These are phyloP conservation scores for Porites evermanni DNA, from an alignment of 92 coral and sea anemone species.

Conservation along the genomic window DNA sequence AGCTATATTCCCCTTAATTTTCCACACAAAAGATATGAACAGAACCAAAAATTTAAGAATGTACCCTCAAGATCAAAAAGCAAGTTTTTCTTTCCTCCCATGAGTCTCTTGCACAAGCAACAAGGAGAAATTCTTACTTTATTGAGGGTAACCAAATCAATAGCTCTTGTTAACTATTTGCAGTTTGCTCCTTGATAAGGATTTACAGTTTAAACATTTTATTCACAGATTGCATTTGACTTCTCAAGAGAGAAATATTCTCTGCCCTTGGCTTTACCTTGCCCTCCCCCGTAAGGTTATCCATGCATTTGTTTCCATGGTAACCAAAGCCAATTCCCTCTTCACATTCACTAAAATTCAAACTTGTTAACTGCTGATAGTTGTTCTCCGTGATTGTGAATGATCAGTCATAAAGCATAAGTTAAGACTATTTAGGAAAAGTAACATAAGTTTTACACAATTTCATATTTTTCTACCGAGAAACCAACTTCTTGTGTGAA, in stretches of 20 bases:
- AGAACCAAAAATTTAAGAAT: no score
- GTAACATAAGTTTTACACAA: constrained; percentile 61
- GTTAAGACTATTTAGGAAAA: constrained; percentile 4
- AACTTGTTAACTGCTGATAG: background rate
- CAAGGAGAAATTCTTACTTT: no score
- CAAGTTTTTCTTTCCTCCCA: no score
- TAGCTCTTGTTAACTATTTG: no score
- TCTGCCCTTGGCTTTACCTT: background rate
- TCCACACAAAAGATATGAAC: no score
- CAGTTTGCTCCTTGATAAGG: no score
- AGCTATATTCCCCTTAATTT: no score
- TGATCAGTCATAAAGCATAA: constrained; percentile 4
- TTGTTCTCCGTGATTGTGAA: background rate
- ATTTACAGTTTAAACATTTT: no score
- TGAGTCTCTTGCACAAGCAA: no score
- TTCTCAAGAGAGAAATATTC: background rate
- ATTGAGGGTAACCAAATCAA: no score
- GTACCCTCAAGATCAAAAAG: no score
- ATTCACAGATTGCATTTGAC: background rate
- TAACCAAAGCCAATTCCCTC: background rate
- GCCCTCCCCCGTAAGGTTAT: background rate
- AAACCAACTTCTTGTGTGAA: constrained; percentile 93
- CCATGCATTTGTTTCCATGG: background rate
- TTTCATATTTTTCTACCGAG: constrained; percentile 98
- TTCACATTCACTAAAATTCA: background rate